Conservation (phyloP, 2,888 invertebrate species). For the Chymomyza procnemis region DNA sequence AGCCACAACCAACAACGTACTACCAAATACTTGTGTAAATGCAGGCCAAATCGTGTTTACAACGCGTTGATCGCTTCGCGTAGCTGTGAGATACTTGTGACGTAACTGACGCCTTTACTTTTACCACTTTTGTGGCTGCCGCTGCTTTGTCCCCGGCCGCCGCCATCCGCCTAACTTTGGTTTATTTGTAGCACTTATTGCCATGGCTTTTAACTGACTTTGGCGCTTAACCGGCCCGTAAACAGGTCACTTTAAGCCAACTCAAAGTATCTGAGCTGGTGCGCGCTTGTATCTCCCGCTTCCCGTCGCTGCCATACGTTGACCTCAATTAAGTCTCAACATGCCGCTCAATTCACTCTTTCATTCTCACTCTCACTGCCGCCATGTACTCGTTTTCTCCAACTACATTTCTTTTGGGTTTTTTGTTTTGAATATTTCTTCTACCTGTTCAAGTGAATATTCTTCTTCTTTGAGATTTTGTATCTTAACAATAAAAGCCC, state of each 20-base stretch:
- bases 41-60: neutral
- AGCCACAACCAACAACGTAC: neutral
- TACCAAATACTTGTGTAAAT: neutral
- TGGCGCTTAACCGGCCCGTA: constrained; percentile 10
- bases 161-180: constrained; percentile 9
- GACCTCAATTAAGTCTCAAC: neutral
- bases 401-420: neutral
- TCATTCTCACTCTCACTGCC: neutral
- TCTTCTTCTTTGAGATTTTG: no score
- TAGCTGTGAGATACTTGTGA: neutral
- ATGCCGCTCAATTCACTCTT: no score
- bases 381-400: neutral
- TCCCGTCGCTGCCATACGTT: neutral
- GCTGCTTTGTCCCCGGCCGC: neutral
- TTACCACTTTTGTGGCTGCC: neutral
- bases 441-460: neutral
- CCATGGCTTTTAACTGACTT: neutral
- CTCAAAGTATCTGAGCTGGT: neutral
- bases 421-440: neutral
- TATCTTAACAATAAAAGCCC: no score
- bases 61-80: neutral
- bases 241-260: constrained; percentile 24
- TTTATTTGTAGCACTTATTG: constrained; percentile 20
- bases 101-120: constrained; percentile 2
- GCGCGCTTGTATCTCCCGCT: neutral